A percentile compares a stretch with the other conserved stretches of the same genome.
Evolutionary conservation across 2,888 invertebrate genomes (phyloP).

Genomic region (Cepaea hortensis): DNA sequence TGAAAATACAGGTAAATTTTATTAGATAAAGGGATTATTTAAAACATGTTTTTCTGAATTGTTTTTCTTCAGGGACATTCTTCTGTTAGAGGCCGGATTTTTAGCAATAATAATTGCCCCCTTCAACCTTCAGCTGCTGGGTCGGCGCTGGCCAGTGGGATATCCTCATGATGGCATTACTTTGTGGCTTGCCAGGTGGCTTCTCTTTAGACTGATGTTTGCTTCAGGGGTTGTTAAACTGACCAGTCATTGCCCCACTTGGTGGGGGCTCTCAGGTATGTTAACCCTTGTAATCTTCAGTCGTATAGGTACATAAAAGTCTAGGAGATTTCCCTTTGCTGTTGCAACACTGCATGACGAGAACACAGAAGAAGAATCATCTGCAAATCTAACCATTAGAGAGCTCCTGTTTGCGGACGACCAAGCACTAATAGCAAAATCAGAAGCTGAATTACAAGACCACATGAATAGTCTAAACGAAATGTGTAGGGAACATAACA

Average conservation of each 20-base stretch:
- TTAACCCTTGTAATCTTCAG: not conserved
- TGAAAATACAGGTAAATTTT: no score
- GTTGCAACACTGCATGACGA: not conserved
- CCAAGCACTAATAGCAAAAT: no score
- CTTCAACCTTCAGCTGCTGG: slow-evolving; percentile 69
- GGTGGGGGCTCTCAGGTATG: slow-evolving; percentile 87
- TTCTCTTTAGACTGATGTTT: slow-evolving; percentile 85
- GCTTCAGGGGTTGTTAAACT: slow-evolving; percentile 85
- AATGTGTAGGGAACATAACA: no score
- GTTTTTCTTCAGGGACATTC: slow-evolving; percentile 81
- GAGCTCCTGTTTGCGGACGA: no score
- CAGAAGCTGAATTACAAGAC: no score
- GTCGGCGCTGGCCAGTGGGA: slow-evolving; percentile 56
- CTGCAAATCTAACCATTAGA: no score
- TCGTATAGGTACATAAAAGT: not conserved
- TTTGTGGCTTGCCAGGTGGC: slow-evolving; percentile 84
- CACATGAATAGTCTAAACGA: no score
- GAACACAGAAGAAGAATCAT: no score
- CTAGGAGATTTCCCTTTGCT: not conserved
- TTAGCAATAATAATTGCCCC: slow-evolving; percentile 84
- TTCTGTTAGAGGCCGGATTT: slow-evolving; percentile 86
- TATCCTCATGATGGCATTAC: slow-evolving; percentile 77
- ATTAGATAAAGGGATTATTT: no score
- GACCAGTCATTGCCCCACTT: slow-evolving; percentile 83
- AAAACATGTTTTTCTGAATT: no score